Evolutionary conservation across 2,113 vertebrate species (phyloP), one percentile per base, ranked within the genome.

Genomic region (mouse (Mus musculus)): DNA sequence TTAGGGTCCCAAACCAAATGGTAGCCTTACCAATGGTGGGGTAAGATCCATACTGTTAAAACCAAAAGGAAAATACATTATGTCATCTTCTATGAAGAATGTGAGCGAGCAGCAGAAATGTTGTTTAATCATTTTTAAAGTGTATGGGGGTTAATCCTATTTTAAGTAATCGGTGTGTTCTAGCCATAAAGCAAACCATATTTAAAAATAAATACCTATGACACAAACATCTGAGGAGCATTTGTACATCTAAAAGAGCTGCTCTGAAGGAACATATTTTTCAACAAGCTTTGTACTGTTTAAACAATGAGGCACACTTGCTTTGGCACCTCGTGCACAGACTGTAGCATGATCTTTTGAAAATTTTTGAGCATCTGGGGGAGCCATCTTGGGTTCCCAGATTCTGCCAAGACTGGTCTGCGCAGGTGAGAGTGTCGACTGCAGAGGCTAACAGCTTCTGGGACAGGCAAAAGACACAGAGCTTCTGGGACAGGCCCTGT

Each of bases 181-280:
- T 61, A 91, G 56, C 63, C 72, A 52, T 75, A 75, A 94, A 94
- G 87, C 42, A 84, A 94, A 63, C 84, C 26, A 22, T 33, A 88
- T 72, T 95, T 78, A 71, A 93, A 96, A 93, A 89, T 65, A 90
- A 92, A 63, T 82, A 94, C 0, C 85, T 88, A 85, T 65, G 65
- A 71, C n/a, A 52, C 65, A 14, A 95, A 56, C 88, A 71, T 56
- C 77, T 77, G 26, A 96, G 91, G 61, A 85, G 22, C 65, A 39
- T 49, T 49, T 71, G 84, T 65, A 56, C 28, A 4, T 30, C 77
- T 65, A 82, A 82, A 92, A 20, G 71, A 88, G 11, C 82, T 11
- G 19, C 69, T 71, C 49, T 39, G 71, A 39, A 67, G 89, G 72
- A 90, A n/a, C 2, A 26, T 11, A 16, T 26, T 65, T 97, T 80